Conservation (phyloP, 2,888 invertebrate species). For the Drosophila aldrichi region DNA sequence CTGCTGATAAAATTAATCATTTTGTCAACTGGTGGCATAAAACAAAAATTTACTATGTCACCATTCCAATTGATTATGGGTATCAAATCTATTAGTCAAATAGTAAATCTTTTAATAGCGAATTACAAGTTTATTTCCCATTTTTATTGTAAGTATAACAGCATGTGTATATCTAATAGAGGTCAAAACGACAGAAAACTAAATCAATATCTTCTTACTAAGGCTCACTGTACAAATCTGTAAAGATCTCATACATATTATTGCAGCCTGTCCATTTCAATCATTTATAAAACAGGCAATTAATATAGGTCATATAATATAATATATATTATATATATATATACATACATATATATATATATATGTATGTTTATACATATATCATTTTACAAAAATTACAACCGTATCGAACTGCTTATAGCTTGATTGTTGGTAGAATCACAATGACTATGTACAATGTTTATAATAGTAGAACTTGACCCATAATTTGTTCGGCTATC, state of each 20-base stretch:
- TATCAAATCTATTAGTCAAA: background rate
- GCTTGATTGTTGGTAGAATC: constrained; percentile 4
- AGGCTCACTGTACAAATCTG: background rate
- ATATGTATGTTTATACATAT: too few relatives aligned
- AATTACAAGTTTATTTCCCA: background rate
- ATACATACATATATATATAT: too few relatives aligned
- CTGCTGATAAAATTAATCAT: constrained; percentile 32
- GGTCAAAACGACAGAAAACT: background rate
- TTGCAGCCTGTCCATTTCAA: too few relatives aligned
- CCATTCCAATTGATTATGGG: background rate
- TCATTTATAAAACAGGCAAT: background rate
- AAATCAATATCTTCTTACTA: background rate
- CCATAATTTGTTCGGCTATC: constrained; percentile 9
- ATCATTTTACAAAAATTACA: background rate
- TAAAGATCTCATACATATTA: background rate
- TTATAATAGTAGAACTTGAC: background rate
- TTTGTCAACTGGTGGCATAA: constrained; percentile 27
- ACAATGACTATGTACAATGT: constrained; percentile 17
- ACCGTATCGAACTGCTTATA: background rate
- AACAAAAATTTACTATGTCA: background rate
- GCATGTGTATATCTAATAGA: background rate
- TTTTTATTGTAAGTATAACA: too few relatives aligned
- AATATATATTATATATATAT: too few relatives aligned
- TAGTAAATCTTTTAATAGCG: background rate
- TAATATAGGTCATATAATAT: background rate